phyloP scores from a whole-genome alignment of 2,113 vertebrate species.

The Pangasianodon gigas region DNA sequence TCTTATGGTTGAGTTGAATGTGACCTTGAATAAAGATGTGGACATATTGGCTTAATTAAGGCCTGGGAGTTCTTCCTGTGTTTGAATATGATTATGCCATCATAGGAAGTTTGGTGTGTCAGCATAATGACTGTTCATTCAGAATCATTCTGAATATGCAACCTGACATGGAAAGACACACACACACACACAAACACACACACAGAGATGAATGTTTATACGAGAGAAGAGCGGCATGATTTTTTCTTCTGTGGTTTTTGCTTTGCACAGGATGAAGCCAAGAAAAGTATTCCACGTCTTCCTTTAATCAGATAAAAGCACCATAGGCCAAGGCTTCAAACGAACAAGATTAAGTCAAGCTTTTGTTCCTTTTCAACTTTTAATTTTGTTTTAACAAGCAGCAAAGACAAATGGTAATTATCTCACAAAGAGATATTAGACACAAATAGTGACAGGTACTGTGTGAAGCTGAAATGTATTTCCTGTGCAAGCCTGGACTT shows the following conservation, averaged over 20 bases:
- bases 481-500: not conserved
- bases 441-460: not conserved
- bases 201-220: constrained; percentile 14
- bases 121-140: constrained; percentile 2
- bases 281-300: constrained; percentile 37
- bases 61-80: not conserved
- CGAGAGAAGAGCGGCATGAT: not conserved
- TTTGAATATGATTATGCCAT: constrained; percentile 12
- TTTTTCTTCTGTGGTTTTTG: constrained; percentile 13
- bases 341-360: not conserved
- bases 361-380: constrained; percentile 24
- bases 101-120: not conserved
- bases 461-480: not conserved
- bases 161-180: constrained; percentile 14
- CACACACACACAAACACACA: constrained; percentile 11
- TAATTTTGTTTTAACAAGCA: constrained; percentile 33
- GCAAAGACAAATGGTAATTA: constrained; percentile 34
- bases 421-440: not conserved
- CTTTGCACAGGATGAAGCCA: constrained; percentile 24
- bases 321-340: constrained; percentile 39
- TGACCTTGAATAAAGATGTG: not conserved
- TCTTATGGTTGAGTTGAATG: not conserved
- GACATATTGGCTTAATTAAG: not conserved
- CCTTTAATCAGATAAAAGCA: constrained; percentile 44
- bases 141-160: constrained; percentile 13